Evolutionary conservation across 2,113 vertebrate genomes (phyloP).

Genomic region (Apus apus): DNA sequence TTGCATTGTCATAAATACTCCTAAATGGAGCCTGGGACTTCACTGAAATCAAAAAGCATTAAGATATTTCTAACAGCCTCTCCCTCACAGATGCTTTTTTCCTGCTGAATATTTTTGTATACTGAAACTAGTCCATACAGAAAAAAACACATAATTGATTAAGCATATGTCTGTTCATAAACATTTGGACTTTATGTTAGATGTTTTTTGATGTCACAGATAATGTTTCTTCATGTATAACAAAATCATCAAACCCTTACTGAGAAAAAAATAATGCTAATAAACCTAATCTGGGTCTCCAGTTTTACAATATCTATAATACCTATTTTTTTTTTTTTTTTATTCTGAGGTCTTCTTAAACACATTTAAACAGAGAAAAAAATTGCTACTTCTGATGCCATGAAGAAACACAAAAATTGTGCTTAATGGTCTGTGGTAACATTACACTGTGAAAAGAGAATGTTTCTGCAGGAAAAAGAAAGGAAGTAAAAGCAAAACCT

Average conservation of each 20-base stretch:
- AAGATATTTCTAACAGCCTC: neutral
- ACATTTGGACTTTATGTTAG: neutral
- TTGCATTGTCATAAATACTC: neutral
- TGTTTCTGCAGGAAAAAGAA: neutral
- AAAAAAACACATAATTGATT: neutral
- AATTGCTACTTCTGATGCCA: neutral
- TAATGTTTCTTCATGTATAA: neutral
- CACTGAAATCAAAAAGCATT: neutral
- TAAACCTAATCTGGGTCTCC: neutral
- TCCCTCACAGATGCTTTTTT: neutral
- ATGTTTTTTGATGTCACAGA: neutral
- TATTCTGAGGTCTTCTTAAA: neutral
- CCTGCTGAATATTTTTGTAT: neutral
- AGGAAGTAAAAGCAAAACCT: neutral
- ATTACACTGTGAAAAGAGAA: neutral
- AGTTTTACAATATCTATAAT: neutral
- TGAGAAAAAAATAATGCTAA: neutral
- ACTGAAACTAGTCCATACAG: neutral
- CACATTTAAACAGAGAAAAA: neutral
- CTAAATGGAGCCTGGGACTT: neutral
- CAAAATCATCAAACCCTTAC: neutral
- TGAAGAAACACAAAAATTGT: neutral
- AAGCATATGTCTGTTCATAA: neutral
- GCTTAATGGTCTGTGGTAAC: neutral
- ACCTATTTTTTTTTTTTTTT: neutral